These are phyloP conservation scores for Prosopocoilus inquinatus DNA, from an alignment of 2,888 invertebrate genomes.

Conservation along the genomic window DNA sequence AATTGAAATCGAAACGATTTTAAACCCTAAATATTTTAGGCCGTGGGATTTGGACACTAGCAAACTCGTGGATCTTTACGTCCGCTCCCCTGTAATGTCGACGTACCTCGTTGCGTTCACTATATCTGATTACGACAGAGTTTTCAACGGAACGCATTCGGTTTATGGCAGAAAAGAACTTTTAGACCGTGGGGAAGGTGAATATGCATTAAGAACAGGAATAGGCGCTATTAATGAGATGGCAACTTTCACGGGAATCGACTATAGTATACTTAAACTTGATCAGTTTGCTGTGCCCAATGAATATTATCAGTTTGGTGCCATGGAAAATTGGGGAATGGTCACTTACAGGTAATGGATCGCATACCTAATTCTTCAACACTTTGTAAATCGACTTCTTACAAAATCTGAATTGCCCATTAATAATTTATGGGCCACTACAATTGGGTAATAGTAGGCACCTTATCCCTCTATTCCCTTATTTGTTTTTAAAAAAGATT, in stretches of 20 bases:
- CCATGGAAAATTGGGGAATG: constrained; percentile 93
- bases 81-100: constrained; percentile 73
- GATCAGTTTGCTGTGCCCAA: constrained; percentile 83
- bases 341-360: constrained; percentile 62
- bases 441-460: too few relatives aligned
- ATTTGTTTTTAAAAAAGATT: not conserved
- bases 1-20: too few relatives aligned
- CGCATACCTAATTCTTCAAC: not conserved
- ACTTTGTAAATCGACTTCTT: too few relatives aligned
- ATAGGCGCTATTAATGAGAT: constrained; percentile 40
- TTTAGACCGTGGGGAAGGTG: constrained; percentile 55
- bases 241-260: constrained; percentile 58
- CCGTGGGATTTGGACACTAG: not conserved
- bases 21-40: not conserved
- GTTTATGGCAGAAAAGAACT: constrained; percentile 70
- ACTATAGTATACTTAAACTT: constrained; percentile 67
- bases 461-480: too few relatives aligned
- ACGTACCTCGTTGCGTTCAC: constrained; percentile 81
- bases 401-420: too few relatives aligned
- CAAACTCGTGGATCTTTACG: constrained; percentile 29
- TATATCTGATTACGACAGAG: constrained; percentile 66
- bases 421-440: too few relatives aligned
- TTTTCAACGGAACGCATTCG: constrained; percentile 47
- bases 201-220: constrained; percentile 7
- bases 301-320: constrained; percentile 68